Conservation (phyloP, 2,797 vertebrate genomes). For the Lacerta agilis region DNA sequence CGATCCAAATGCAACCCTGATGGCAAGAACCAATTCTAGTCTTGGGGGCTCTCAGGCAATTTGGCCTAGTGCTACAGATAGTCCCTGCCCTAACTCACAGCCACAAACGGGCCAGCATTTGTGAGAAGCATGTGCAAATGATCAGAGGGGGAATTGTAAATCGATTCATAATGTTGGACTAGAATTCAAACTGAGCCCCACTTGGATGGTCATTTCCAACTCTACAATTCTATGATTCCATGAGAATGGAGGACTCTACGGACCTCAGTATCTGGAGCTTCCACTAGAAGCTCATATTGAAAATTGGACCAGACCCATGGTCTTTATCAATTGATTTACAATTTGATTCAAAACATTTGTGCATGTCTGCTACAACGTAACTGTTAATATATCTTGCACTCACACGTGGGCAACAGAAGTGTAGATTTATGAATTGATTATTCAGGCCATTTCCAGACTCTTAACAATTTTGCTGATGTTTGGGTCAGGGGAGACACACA, state of each 20-base stretch:
- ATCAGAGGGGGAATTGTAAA: neutral
- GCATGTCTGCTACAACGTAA: neutral
- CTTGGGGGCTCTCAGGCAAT: neutral
- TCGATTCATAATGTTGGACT: neutral
- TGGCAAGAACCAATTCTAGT: neutral
- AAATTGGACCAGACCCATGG: too few species aligned
- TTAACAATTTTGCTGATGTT: slow-evolving; percentile 21
- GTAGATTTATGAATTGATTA: neutral
- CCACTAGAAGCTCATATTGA: neutral
- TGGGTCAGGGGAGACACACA: slow-evolving; percentile 41
- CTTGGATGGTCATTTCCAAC: too few species aligned
- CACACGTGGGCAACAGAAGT: neutral
- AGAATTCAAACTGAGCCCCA: too few species aligned
- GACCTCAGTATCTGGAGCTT: neutral
- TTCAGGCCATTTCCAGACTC: slow-evolving; percentile 34
- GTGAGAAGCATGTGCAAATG: neutral
- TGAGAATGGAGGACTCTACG: neutral
- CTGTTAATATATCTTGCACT: neutral
- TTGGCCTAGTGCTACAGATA: neutral
- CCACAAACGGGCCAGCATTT: neutral
- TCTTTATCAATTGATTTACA: neutral
- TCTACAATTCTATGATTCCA: too few species aligned
- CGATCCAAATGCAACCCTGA: neutral
- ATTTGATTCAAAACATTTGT: neutral
- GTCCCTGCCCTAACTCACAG: neutral